Conservation (phyloP, 2,113 vertebrate species). For the Uria lomvia region DNA sequence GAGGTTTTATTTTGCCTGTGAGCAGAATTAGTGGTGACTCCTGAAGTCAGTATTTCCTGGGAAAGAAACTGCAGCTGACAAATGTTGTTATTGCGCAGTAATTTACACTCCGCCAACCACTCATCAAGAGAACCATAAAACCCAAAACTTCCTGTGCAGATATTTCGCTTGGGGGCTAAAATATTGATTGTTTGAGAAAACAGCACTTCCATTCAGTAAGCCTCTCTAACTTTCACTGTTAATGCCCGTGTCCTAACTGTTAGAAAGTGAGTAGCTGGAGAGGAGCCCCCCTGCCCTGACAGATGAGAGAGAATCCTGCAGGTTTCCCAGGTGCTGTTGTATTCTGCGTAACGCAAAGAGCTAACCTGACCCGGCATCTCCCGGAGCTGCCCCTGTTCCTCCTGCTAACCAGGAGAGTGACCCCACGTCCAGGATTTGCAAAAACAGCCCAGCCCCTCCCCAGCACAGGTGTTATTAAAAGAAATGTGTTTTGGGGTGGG, state of each 20-base stretch:
- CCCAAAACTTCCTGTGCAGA: conserved; percentile 3
- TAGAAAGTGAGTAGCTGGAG: background rate
- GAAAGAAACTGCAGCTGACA: conserved; percentile 51
- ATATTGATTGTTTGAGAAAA: conserved; percentile 21
- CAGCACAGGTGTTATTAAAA: background rate
- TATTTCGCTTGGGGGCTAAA: background rate
- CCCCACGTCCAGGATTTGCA: background rate
- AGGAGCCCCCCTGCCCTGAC: background rate
- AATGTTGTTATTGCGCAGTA: conserved; percentile 24
- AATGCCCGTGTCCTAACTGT: background rate
- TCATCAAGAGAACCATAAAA: conserved; percentile 35
- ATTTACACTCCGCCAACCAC: conserved; percentile 19
- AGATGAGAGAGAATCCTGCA: background rate
- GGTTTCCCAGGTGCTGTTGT: background rate
- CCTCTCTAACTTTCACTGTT: background rate
- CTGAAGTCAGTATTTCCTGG: conserved; percentile 44
- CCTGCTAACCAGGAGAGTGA: background rate
- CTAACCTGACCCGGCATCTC: background rate
- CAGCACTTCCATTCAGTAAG: background rate
- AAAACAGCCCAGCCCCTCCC: background rate
- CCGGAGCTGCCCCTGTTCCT: background rate
- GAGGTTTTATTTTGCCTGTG: background rate
- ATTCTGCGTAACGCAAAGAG: background rate
- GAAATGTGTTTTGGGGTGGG: background rate
- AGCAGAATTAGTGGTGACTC: conserved; percentile 27